These are phyloP conservation scores for Schizothorax lantsangensis DNA, from an alignment of 2,797 vertebrate species.

Conservation along the genomic window DNA sequence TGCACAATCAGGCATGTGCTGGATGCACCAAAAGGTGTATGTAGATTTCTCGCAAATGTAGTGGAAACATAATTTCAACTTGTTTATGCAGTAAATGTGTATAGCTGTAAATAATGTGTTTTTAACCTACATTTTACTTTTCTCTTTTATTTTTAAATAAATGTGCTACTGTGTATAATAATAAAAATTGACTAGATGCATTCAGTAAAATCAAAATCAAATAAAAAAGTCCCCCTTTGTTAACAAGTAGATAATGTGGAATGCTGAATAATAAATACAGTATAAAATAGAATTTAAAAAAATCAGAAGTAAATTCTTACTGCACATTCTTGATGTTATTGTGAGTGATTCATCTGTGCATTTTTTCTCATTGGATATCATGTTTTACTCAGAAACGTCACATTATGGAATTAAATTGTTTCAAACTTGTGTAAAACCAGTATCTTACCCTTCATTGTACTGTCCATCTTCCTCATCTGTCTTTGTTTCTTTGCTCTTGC, in stretches of 20 bases:
- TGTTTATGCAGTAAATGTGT: neutral
- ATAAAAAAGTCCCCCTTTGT: neutral
- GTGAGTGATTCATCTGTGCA: neutral
- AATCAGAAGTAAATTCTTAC: neutral
- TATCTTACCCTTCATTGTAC: constrained; percentile 36
- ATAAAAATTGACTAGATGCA: neutral
- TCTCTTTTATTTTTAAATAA: neutral
- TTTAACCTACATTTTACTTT: neutral
- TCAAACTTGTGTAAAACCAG: neutral
- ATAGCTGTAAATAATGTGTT: neutral
- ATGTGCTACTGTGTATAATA: neutral
- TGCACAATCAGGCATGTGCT: neutral
- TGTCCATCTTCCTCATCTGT: neutral
- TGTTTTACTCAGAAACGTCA: neutral
- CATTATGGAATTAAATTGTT: neutral
- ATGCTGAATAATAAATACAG: neutral
- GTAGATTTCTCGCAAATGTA: neutral
- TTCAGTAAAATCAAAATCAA: neutral
- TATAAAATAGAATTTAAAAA: neutral
- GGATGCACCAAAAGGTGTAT: neutral
- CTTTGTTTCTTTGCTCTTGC: constrained; percentile 45
- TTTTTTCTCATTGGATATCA: neutral
- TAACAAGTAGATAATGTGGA: neutral
- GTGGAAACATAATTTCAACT: neutral
- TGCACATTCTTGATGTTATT: neutral